These are phyloP conservation scores for Callosobruchus maculatus DNA, from an alignment of 2,888 invertebrate genomes.

Conservation along the genomic window DNA sequence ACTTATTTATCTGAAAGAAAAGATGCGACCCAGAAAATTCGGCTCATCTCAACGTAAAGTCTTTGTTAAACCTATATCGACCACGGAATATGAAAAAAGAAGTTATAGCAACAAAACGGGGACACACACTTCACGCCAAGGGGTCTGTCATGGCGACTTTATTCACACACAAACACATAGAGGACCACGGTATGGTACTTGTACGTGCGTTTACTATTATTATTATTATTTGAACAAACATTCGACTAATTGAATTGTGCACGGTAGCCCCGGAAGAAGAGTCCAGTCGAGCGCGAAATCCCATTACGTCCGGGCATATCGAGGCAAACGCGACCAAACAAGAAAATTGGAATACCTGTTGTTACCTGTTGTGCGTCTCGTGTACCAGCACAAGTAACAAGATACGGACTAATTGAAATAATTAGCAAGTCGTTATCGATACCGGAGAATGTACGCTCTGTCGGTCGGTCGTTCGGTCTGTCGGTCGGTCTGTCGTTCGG, in stretches of 20 bases:
- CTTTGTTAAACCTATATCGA: too few relatives aligned
- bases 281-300: not conserved
- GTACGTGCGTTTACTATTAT: too few relatives aligned
- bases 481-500: slow-evolving; percentile 12
- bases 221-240: not conserved
- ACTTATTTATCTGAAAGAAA: too few relatives aligned
- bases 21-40: too few relatives aligned
- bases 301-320: not conserved
- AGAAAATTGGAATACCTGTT: not conserved
- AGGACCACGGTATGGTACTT: too few relatives aligned
- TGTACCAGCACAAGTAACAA: slow-evolving; percentile 19
- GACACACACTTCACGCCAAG: too few relatives aligned
- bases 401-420: slow-evolving; percentile 17
- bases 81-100: too few relatives aligned
- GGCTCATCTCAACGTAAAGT: too few relatives aligned
- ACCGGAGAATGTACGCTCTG: too few relatives aligned
- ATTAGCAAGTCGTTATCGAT: slow-evolving; percentile 25
- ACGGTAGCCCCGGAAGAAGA: not conserved
- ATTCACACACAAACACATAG: too few relatives aligned
- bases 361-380: not conserved
- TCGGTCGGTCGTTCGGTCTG: not conserved
- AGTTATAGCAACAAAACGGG: too few relatives aligned
- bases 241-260: not conserved
- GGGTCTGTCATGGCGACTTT: too few relatives aligned
- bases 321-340: not conserved